Base-by-base conservation (phyloP, 2,113 vertebrate genomes). In the Anhinga rufa region DNA sequence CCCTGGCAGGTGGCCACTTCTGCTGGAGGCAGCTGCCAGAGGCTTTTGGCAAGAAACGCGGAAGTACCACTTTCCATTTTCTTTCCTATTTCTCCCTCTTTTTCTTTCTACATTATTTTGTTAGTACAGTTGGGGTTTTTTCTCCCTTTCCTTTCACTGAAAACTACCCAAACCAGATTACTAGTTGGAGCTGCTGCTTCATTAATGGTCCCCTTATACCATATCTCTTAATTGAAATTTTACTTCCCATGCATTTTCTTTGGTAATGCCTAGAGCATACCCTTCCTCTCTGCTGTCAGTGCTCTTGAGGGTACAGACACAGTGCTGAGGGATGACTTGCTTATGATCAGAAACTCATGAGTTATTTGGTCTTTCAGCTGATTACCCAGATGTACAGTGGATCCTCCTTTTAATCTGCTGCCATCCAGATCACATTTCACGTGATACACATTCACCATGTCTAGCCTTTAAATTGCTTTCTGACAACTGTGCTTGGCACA, bases 21-120 rank as follows among this genome's bases (percentile, higher is more conserved):
- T 90, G 62, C 87, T 76, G 22, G 19, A 93, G 54, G 78, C 36
- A 93, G 84, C 70, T 93, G 70, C 74, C 87, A 95, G 70, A 52
- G 21, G 32, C 46, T 84, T 90, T 14, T 91, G 80, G 83, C 86
- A 88, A 9, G 46, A 57, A 68, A 31, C 80, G 8, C 29, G 18
- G 49, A 91, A 76, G 49, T 46, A 90, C 25, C 9, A 16, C 79
- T 82, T 86, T 34, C 51, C 26, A 19, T 60, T 86, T 82, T 75
- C 69, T 65, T 84, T 90, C 55, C 14, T 7, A 34, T 65, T 82
- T 57, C 20, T 79, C 48, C 22, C 14, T 46, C 55, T 57, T 57
- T 71, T 90, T 14, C 16, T 38, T 66, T 19, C 49, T 40, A 51
- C 11, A 4, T 51, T 60, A 46, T 83, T 83, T 70, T 62, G 14